These are phyloP conservation scores for Kobus ellipsiprymnus DNA, from an alignment of 2,113 vertebrate species.

Conservation along the genomic window DNA sequence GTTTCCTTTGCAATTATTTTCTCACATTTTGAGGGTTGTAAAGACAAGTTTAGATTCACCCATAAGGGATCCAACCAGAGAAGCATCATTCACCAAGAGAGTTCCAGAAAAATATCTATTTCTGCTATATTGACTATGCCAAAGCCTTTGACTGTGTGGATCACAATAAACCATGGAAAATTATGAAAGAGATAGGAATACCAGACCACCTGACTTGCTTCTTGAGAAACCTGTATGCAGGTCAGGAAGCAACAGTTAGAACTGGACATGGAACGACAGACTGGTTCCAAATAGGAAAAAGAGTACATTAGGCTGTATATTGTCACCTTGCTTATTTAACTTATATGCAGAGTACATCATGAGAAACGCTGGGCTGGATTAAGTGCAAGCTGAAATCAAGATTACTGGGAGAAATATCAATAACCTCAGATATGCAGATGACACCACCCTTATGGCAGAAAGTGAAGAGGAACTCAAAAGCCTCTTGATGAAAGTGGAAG, in stretches of 20 bases:
- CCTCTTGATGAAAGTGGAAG: not conserved
- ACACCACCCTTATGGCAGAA: not conserved
- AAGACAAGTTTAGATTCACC: not conserved
- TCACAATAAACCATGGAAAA: not conserved
- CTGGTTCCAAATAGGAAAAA: not conserved
- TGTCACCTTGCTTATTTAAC: not conserved
- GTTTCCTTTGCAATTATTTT: not conserved
- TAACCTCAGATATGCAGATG: not conserved
- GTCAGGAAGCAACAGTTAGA: not conserved
- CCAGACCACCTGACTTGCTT: not conserved
- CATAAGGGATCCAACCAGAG: not conserved
- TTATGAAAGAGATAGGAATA: not conserved
- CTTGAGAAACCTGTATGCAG: not conserved
- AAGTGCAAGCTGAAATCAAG: not conserved
- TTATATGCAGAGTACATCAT: not conserved
- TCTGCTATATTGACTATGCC: not conserved
- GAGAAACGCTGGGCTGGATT: not conserved
- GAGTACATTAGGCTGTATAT: not conserved
- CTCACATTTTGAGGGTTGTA: fast-evolving
- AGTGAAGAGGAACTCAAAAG: not conserved
- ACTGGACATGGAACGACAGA: not conserved
- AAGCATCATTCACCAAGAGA: not conserved
- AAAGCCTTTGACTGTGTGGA: not conserved
- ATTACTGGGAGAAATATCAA: not conserved
- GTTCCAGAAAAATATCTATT: not conserved